phyloP scores from a whole-genome alignment of 30 jellyfish, hydroid and myxozoan genomes.

The Aurelia aurita region DNA sequence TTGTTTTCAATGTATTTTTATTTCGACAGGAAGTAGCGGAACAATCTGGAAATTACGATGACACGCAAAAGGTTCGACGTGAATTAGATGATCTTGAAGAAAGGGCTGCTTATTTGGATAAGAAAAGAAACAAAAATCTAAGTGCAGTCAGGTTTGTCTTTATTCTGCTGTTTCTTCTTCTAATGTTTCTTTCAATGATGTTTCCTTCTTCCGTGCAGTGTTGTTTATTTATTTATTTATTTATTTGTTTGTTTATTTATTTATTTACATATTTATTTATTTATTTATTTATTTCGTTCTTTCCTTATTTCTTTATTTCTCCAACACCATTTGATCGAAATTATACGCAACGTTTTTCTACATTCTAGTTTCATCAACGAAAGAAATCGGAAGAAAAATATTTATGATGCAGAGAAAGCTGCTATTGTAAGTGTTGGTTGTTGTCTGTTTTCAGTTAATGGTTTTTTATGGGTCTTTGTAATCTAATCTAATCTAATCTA shows the following conservation, averaged over 20 bases:
- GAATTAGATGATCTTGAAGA: slow-evolving; percentile 93
- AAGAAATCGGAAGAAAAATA: slow-evolving; percentile 92
- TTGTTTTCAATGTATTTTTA: background rate
- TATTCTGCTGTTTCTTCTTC: background rate
- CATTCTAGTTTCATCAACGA: slow-evolving; percentile 83
- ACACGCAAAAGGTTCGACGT: slow-evolving; percentile 70
- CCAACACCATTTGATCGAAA: no score
- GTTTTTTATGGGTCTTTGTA: background rate
- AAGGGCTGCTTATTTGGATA: slow-evolving; percentile 87
- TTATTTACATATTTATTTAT: no score
- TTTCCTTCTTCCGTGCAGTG: no score
- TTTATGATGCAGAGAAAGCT: slow-evolving; percentile 97
- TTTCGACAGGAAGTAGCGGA: slow-evolving; percentile 90
- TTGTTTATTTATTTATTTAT: no score
- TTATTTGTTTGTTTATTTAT: no score
- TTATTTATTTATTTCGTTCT: no score
- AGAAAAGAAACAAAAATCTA: slow-evolving; percentile 82
- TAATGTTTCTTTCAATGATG: background rate
- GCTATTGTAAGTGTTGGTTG: slow-evolving; percentile 89
- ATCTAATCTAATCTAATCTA: background rate
- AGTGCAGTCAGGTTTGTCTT: slow-evolving; percentile 71
- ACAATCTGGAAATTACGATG: slow-evolving; percentile 74
- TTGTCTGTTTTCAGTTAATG: no score
- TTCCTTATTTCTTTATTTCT: no score
- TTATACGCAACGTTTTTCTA: background rate